Base-by-base conservation (phyloP, 2,888 invertebrate genomes). In the Cheilosia vulpina region DNA sequence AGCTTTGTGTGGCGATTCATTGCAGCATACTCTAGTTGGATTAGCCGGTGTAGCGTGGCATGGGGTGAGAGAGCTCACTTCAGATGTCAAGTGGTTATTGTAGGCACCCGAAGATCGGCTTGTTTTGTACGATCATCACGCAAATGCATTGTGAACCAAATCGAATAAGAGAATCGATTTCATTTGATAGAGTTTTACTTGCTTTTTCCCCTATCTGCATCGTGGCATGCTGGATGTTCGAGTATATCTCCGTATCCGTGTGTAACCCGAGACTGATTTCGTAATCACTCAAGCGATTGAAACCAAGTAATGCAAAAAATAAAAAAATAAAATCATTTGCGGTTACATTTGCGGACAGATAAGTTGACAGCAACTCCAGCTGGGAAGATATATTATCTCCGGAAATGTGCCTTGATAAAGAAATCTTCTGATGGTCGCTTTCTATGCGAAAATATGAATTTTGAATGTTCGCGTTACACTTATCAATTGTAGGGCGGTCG, bases 101-200 rank as follows among this genome's bases (percentile, higher is more conserved):
- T 45, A 52, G 38, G 13, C 38, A 38, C 13, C 13, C 1, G 13
- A 13, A 38, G 38, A 2, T 31, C 31, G 31, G 9, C 31, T 19
- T 5, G 5, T 27, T 0, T 17, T 45, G 45, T 45, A 2, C 38
- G 11, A 21, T 34, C 19, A 21, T 5, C 7, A 31, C 47, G 13
- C 52, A 11, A 47, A 11, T 71, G 75, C 38, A 78, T 66, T 66
- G 66, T 62, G 60, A 80, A 57, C 62, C 62, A 72, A 80, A 85
- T 81, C 76, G 66, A 85, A 85, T 85, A 57, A 76, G 55, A 53
- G 45, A 60, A 76, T 85, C 57, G 81, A 72, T 77, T 85, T 57
- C 76, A 72, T 76, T 76, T 81, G 85, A 85, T 81, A 72, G 85
- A 68, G 85, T 80, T 80, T 84, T 71, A 41, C 17, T 71, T 13